Conservation (phyloP, 2,888 invertebrate genomes). For the Yponomeuta evonymella region DNA sequence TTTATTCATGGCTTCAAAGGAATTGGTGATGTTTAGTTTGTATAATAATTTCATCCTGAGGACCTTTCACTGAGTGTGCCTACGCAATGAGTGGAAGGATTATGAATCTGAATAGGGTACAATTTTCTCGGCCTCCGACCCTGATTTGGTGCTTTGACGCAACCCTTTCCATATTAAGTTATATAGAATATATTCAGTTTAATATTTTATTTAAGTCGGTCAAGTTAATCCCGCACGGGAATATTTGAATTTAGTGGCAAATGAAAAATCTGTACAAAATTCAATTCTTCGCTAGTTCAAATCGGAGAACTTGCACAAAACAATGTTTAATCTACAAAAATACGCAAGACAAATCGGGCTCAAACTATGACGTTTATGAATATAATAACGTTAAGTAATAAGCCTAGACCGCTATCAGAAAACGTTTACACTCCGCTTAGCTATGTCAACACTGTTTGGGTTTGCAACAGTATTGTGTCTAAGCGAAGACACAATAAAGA, state of each 20-base stretch:
- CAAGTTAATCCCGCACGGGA: background rate
- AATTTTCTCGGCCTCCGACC: constrained; percentile 1
- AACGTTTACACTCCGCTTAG: no score
- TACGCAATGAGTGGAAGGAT: constrained; percentile 1
- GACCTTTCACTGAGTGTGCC: constrained; percentile 9
- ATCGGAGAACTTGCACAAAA: no score
- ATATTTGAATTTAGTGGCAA: background rate
- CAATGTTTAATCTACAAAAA: no score
- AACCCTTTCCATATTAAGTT: background rate
- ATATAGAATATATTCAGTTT: background rate
- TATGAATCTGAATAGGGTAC: background rate
- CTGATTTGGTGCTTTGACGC: background rate
- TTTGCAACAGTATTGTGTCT: no score
- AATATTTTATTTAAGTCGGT: background rate
- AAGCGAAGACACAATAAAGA: no score
- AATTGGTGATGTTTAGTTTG: constrained; percentile 6
- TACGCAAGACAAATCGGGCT: no score
- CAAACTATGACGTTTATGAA: no score
- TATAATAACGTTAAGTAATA: no score
- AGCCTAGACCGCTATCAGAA: no score
- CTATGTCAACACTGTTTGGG: no score
- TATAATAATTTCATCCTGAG: background rate
- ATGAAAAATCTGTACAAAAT: background rate
- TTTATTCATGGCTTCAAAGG: constrained; percentile 5
- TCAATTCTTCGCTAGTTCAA: background rate